Base-by-base conservation (phyloP, 2,888 invertebrate genomes). In the Leuctra nigra region DNA sequence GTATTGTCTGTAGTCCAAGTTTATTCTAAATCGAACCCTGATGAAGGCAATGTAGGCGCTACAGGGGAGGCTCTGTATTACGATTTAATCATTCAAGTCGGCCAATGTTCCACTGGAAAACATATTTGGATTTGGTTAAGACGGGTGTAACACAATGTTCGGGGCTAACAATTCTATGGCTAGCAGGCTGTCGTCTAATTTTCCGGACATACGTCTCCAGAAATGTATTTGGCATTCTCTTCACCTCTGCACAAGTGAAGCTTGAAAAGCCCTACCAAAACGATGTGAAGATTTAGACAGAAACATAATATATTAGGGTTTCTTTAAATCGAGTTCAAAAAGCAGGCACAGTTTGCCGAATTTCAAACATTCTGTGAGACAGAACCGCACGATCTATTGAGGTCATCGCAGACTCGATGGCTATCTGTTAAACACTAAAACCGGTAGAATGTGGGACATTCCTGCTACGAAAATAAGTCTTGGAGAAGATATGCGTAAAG, bases 141-240 rank as follows among this genome's bases (percentile, higher is more conserved):
- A 66, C 47, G 62, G 64, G 4, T 63, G 63, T 44, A 62, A 55
- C 46, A 60, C 59, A 1, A 66, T 64, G 64, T 64, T 68, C 62
- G 67, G 68, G 1, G 14, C 23, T 4, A 52, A 61, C 3, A 67
- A 69, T 58, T 68, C 66, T 1, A 67, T 68, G 4, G 59, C 65
- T 16, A 61, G 57, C 18, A 44, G 64, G 54, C 61, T 67, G 20
- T 53, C 24, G 4, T 11, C 55, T 14, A 23, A 47, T 0, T 61
- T 53, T 53, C 64, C 65, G 1, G 65, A 64, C 23, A 64, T 64
- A 11, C 56, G 18, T 7, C 63, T 66, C 29, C 47, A 64, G 1
- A 67, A 67, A 62, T 70, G 67, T 44, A 53, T 67, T 18, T 68
- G 67, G 41, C 68, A 69, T 59, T 67, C 66, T 1, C 33, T 66